Conservation (phyloP, 2,888 invertebrate genomes). For the Drosophila barbarae region DNA sequence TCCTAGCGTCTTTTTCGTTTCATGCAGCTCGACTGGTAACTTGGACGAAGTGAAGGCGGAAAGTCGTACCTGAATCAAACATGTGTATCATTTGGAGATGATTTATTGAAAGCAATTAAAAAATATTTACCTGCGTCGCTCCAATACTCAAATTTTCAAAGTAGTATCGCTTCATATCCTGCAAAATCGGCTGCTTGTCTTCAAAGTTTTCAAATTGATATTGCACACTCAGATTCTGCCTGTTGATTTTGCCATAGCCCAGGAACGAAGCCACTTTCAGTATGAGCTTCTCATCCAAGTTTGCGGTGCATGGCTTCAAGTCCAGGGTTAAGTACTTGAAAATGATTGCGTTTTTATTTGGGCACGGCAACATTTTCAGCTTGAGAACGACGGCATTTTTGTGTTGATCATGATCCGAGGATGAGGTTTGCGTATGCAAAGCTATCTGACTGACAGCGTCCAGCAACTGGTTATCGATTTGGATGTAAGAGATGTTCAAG, state of each 20-base stretch:
- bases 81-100: not conserved
- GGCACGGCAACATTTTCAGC: conserved; percentile 87
- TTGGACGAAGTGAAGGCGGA: conserved; percentile 94
- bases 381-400: conserved; percentile 89
- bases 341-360: conserved; percentile 90
- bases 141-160: conserved; percentile 90
- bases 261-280: conserved; percentile 85
- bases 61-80: conserved; percentile 85
- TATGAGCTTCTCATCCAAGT: conserved; percentile 92
- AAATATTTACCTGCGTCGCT: conserved; percentile 84
- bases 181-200: conserved; percentile 86
- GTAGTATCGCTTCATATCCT: conserved; percentile 91
- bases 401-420: conserved; percentile 75
- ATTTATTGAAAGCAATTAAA: not conserved
- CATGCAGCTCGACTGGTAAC: conserved; percentile 86
- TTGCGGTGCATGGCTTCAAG: conserved; percentile 89
- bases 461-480: conserved; percentile 93
- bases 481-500: conserved; percentile 88
- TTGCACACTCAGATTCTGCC: conserved; percentile 85
- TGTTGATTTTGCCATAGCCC: conserved; percentile 82
- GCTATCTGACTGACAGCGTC: conserved; percentile 92
- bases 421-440: conserved; percentile 85
- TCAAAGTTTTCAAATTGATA: conserved; percentile 89
- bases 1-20: conserved; percentile 91
- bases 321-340: conserved; percentile 91